Conservation (phyloP, 2,888 invertebrate species). For the Chrysolina americana region DNA sequence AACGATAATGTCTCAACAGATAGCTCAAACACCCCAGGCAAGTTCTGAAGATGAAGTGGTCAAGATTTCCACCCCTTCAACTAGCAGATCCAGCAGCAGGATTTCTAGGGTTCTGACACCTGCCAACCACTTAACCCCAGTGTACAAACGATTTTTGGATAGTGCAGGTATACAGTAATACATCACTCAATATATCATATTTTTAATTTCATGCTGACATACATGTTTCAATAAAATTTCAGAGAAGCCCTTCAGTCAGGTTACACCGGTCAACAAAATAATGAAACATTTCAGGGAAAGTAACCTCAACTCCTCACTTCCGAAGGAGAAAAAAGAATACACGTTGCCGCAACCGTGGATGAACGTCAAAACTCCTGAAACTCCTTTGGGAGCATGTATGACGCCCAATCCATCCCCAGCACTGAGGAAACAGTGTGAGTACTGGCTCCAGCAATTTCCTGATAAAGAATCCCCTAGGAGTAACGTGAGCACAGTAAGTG, state of each 20-base stretch:
- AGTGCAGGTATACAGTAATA: slow-evolving; percentile 42
- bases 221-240: slow-evolving; percentile 11
- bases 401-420: slow-evolving; percentile 70
- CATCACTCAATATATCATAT: not conserved
- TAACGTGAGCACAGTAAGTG: slow-evolving; percentile 42
- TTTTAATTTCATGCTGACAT: not conserved
- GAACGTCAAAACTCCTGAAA: slow-evolving; percentile 71
- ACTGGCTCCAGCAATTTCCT: slow-evolving; percentile 71
- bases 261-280: slow-evolving; percentile 66
- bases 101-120: slow-evolving; percentile 42
- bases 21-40: slow-evolving; percentile 1
- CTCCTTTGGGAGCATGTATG: slow-evolving; percentile 72
- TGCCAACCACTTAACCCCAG: slow-evolving; percentile 39
- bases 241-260: slow-evolving; percentile 59
- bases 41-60: not conserved
- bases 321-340: slow-evolving; percentile 31
- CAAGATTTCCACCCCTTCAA: not conserved
- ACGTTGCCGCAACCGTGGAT: slow-evolving; percentile 44
- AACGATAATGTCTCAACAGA: not conserved
- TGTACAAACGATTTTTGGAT: slow-evolving; percentile 38
- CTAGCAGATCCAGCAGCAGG: slow-evolving; percentile 25
- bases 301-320: slow-evolving; percentile 49
- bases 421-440: slow-evolving; percentile 71
- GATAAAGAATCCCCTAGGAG: slow-evolving; percentile 58
- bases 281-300: slow-evolving; percentile 62